phyloP scores from a whole-genome alignment of 2,113 vertebrate genomes.

The Corythoichthys intestinalis region DNA sequence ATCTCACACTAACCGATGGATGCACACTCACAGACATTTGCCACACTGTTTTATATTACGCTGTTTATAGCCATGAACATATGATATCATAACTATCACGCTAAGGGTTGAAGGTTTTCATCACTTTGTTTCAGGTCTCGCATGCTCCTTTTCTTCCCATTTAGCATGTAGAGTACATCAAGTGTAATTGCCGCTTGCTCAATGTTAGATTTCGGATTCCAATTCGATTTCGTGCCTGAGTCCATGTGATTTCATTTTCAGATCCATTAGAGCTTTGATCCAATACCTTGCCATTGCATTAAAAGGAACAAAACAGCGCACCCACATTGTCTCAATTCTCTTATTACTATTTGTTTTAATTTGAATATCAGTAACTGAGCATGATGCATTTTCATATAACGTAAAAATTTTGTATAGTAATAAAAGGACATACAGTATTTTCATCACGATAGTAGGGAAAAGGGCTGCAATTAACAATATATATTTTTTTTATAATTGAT shows the following conservation, averaged over 20 bases:
- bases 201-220: background rate
- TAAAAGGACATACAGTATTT: too few species aligned
- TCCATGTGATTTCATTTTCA: background rate
- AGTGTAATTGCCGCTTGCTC: background rate
- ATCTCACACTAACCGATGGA: slow-evolving; percentile 2
- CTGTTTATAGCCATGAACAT: background rate
- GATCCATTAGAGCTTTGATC: background rate
- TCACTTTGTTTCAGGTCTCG: too few species aligned
- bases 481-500: too few species aligned
- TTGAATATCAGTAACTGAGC: background rate
- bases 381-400: background rate
- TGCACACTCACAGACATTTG: slow-evolving; percentile 1
- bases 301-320: background rate
- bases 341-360: too few species aligned
- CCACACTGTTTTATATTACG: background rate
- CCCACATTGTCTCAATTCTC: too few species aligned
- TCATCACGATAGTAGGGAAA: too few species aligned
- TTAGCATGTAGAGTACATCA: too few species aligned
- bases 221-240: background rate
- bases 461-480: too few species aligned
- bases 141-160: background rate
- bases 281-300: background rate
- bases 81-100: background rate
- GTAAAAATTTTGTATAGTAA: background rate
- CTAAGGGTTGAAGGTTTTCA: background rate